Evolutionary conservation across 2,113 vertebrate species (phyloP).

Genomic region (Neolamprologus toae): DNA sequence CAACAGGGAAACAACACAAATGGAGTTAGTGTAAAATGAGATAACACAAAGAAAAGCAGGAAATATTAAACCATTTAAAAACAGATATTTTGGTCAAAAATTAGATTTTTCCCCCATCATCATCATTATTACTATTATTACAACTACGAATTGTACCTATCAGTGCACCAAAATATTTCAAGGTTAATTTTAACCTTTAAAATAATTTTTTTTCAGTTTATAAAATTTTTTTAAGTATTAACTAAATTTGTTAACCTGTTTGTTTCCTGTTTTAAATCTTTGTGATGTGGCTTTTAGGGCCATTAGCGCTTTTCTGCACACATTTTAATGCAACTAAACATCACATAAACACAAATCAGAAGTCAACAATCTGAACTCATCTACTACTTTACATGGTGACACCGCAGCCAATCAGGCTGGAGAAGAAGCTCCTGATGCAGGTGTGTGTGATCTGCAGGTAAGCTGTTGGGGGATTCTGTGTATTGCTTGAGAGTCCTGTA

Average conservation of each 20-base stretch:
- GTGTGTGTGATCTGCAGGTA: neutral
- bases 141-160: neutral
- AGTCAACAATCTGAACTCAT: neutral
- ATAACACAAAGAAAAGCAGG: neutral
- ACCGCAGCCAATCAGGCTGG: neutral
- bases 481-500: neutral
- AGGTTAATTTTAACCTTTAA: neutral
- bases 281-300: neutral
- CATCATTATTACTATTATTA: neutral
- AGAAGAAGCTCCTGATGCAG: neutral
- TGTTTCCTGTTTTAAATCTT: neutral
- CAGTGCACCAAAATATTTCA: neutral
- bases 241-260: neutral
- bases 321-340: neutral
- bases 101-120: neutral
- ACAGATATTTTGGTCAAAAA: neutral
- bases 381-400: neutral
- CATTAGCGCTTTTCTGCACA: neutral
- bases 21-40: neutral
- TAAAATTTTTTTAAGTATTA: neutral
- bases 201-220: neutral
- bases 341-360: neutral
- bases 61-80: neutral
- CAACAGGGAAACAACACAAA: neutral
- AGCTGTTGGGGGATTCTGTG: neutral